Base-by-base conservation (phyloP, 2,888 invertebrate genomes). In the Lottia scabra region DNA sequence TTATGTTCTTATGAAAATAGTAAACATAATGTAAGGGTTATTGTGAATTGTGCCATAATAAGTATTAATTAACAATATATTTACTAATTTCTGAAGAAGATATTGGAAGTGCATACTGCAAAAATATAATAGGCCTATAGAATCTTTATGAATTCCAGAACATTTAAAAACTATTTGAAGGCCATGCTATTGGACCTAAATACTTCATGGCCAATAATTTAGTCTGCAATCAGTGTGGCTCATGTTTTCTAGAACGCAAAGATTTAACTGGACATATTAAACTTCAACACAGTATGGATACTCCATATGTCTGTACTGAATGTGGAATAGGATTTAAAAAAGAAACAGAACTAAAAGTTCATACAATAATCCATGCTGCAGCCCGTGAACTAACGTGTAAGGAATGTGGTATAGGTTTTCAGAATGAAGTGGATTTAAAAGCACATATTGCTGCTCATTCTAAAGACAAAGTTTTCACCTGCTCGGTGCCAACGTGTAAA, bases 301-400 rank as follows among this genome's bases (percentile, higher is more conserved):
- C 56, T 56, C 56, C 56, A 23, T 56, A 56, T 56, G 23, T 56
- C 56, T 56, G 56, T 56, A 56, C 56, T 56, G 56, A 56, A 23
- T 56, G 56, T 56, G 56, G 56, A 56, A 56, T 56, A 23, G 56
- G 56, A 19, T 56, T 56, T 13, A 56, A 56, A 23, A 56, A 56
- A 56, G 56, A 56, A 56, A 56, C 56, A 56, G 56, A 56, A 56
- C 23, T 56, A 56, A 56, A 56, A 56, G 56, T 56, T 56, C 56
- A 56, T 23, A 56, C 56, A 56, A 56, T 56, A 23, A 56, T 56
- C 23, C 56, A 56, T 23, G 56, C 56, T 23, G 56, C 56, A 56
- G 56, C 56, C 19, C 19, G 56, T 23, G 56, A 56, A 23, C 56
- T 56, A 23, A 56, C 56, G 12, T 56, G 56, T 56, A 56, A 56